Conservation (phyloP, 2,797 vertebrate genomes). For the Cephalopachus bancanus region DNA sequence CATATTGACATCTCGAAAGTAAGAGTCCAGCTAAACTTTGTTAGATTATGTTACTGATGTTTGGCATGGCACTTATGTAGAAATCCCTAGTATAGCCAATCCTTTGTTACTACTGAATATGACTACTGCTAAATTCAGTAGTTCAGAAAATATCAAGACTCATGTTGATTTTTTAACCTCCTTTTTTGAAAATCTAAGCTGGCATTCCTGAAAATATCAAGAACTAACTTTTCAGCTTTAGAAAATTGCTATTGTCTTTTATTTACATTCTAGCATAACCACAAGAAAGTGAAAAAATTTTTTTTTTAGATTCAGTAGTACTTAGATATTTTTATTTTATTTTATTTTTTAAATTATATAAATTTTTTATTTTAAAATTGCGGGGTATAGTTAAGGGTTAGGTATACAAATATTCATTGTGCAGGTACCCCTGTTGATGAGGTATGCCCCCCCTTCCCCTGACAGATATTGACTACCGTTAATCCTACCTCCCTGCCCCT, state of each 20-base stretch:
- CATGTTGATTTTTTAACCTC: background rate
- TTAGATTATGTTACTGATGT: background rate
- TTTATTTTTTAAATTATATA: too few species aligned
- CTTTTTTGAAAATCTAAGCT: background rate
- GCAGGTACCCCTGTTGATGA: too few species aligned
- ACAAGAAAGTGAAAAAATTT: background rate
- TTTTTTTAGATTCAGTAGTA: too few species aligned
- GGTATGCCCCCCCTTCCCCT: too few species aligned
- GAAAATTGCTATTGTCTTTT: background rate
- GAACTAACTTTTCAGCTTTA: constrained; percentile 14
- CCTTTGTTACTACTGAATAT: background rate
- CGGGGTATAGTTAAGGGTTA: too few species aligned
- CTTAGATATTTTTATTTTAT: too few species aligned
- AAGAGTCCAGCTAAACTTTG: background rate
- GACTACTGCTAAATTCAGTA: background rate
- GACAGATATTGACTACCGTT: too few species aligned
- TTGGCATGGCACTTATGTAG: background rate
- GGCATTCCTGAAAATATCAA: constrained; percentile 19
- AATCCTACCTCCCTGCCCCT: too few species aligned
- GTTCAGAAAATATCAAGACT: background rate
- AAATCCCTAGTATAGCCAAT: background rate
- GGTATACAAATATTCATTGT: too few species aligned
- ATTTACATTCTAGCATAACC: background rate
- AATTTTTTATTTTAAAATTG: too few species aligned
- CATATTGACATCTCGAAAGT: background rate